Percentiles rank a stretch among this genome's conserved stretches.
Evolutionary conservation across 2,888 invertebrate genomes (phyloP).

Genomic region (Pristionchus exspectatus): DNA sequence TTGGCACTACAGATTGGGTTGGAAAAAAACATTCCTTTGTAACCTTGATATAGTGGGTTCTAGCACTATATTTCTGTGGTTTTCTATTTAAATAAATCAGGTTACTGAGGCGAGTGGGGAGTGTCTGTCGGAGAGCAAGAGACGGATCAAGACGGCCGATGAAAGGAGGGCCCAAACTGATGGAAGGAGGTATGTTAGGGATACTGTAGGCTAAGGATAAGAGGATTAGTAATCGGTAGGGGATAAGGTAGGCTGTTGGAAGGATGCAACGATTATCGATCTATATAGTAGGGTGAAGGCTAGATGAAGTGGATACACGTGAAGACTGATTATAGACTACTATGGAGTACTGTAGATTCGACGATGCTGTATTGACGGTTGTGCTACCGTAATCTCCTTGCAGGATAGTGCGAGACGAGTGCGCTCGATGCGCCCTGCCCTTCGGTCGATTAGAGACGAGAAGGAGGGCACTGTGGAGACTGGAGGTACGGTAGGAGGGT

Average conservation of each 20-base stretch:
- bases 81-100: not conserved
- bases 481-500: conserved; percentile 17
- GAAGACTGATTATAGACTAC: too few relatives aligned
- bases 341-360: not conserved
- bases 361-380: not conserved
- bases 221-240: too few relatives aligned
- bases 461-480: conserved; percentile 12
- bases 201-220: not conserved
- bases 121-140: not conserved
- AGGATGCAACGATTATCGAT: too few relatives aligned
- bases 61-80: too few relatives aligned
- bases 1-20: too few relatives aligned
- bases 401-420: conserved; percentile 25
- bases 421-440: conserved; percentile 23
- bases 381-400: not conserved
- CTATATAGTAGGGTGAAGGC: not conserved
- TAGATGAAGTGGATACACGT: not conserved
- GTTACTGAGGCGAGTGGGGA: conserved; percentile 17
- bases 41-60: too few relatives aligned
- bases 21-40: too few relatives aligned
- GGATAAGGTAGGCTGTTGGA: not conserved
- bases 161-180: conserved; percentile 5
- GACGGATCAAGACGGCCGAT: conserved; percentile 16
- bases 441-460: conserved; percentile 5
- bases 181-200: not conserved